Base-by-base conservation (phyloP, 2,888 invertebrate genomes). In the Azorinus chamasolen region DNA sequence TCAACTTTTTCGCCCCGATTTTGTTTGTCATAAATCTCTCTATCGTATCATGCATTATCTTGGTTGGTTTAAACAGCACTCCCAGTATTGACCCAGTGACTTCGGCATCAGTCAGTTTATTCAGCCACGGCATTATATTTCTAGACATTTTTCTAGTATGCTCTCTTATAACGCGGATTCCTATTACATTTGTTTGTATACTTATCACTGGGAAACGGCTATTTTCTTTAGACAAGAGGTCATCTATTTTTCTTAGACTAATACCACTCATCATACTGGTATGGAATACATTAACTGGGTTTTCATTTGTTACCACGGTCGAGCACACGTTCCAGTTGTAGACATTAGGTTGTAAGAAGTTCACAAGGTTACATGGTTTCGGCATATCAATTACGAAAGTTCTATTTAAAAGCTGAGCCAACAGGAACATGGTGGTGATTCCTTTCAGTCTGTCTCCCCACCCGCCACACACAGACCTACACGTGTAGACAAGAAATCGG, bases 371-470 rank as follows among this genome's bases (percentile, higher is more conserved):
- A 51, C 78, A 78, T 25, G 78, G 72, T n/a, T 24, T 45, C 14
- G 32, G 22, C 53, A 64, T 57, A 22, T 62, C 32, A 6, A 78
- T 65, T 16, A 62, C 61, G 46, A 69, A 78, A 3, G 57, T 57
- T 27, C 73, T 43, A 20, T 73, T 69, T 18, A 57, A 57, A 14
- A 69, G 25, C 1, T 65, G 18, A 16, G 78, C 64, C 14, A 69
- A 32, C 12, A 78, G 32, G 46, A 65, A 78, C 16, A 53, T 14
- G 16, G 72, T 43, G 8, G 55, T 57, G 8, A 78, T 68, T 1
- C 72, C 72, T n/a, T 73, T 78, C 22, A 65, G 62, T 20, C 73
- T 48, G 37, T 69, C 69, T 12, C 73, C 78, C 65, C 61, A 61
- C 0, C 73, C 78, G 1, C 78, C 78, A 58, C 77, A 77, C 41